Conservation (phyloP, 1,140 invertebrate genomes). For the Calliphora vicina region DNA sequence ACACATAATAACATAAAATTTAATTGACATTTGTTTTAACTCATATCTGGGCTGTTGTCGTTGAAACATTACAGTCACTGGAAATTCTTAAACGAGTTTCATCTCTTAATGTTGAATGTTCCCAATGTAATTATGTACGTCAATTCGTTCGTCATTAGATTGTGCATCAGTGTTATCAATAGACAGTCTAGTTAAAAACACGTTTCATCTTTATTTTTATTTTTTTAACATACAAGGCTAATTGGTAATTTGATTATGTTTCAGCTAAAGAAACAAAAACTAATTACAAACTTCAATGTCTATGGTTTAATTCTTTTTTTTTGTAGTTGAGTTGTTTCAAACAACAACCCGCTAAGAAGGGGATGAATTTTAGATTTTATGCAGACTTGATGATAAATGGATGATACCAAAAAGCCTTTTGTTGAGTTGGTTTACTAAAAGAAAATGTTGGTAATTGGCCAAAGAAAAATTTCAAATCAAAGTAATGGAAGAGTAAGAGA, state of each 20-base stretch:
- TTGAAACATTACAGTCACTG: not conserved
- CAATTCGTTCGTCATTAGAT: not conserved
- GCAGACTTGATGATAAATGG: no score
- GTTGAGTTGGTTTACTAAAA: no score
- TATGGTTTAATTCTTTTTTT: not conserved
- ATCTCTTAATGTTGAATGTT: not conserved
- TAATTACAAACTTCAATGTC: not conserved
- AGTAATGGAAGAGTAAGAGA: no score
- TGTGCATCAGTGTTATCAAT: not conserved
- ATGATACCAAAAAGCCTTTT: not conserved
- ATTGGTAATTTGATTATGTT: not conserved
- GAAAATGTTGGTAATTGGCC: no score
- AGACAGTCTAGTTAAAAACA: not conserved
- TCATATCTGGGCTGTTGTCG: not conserved
- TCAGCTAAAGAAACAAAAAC: not conserved
- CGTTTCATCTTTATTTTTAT: not conserved
- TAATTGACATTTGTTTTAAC: not conserved
- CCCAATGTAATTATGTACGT: not conserved
- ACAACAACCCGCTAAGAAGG: no score
- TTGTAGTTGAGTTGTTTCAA: no score
- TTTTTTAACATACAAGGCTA: not conserved
- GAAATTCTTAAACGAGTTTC: no score
- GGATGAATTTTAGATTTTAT: no score
- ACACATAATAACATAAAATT: not conserved
- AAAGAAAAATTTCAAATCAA: no score